Percentiles rank a stretch among this genome's conserved stretches.
phyloP scores from a whole-genome alignment of 2,888 invertebrate species.

The Drosophila sordidula region DNA sequence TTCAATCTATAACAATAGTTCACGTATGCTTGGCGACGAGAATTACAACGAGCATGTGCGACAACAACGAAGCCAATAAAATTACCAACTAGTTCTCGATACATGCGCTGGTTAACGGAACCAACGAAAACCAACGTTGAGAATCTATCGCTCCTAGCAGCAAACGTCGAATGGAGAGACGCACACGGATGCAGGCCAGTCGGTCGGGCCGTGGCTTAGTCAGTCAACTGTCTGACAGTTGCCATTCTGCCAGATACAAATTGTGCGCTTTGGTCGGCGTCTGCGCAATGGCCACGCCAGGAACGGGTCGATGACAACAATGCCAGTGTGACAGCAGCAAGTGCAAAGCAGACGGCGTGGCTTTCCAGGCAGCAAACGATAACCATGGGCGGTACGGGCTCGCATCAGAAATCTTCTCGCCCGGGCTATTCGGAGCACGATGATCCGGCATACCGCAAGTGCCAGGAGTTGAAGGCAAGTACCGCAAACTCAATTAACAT shows the following conservation, averaged over 20 bases:
- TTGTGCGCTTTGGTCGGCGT: slow-evolving; percentile 9
- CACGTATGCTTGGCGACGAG: slow-evolving; percentile 4
- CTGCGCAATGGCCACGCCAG: slow-evolving; percentile 49
- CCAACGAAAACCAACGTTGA: too few species aligned
- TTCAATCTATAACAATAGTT: slow-evolving; percentile 4
- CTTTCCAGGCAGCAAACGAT: neutral
- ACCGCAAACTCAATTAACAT: slow-evolving; percentile 19
- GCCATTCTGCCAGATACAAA: slow-evolving; percentile 12
- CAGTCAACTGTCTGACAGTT: slow-evolving; percentile 39
- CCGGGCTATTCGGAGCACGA: slow-evolving; percentile 72
- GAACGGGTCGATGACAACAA: slow-evolving; percentile 46
- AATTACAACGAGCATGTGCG: too few species aligned
- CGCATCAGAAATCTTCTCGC: slow-evolving; percentile 59
- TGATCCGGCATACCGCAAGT: slow-evolving; percentile 79
- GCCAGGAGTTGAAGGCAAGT: slow-evolving; percentile 80
- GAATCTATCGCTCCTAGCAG: slow-evolving; percentile 1
- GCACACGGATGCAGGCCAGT: slow-evolving; percentile 20
- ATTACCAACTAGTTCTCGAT: neutral
- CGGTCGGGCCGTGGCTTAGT: slow-evolving; percentile 34
- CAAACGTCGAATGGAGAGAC: slow-evolving; percentile 28
- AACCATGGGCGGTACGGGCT: slow-evolving; percentile 76
- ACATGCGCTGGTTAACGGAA: too few species aligned
- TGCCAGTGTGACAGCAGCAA: slow-evolving; percentile 6
- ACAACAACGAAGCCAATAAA: neutral
- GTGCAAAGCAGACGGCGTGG: slow-evolving; percentile 10